Base-by-base conservation (phyloP, 1,140 invertebrate genomes). In the Drosophila nigrodunni region DNA sequence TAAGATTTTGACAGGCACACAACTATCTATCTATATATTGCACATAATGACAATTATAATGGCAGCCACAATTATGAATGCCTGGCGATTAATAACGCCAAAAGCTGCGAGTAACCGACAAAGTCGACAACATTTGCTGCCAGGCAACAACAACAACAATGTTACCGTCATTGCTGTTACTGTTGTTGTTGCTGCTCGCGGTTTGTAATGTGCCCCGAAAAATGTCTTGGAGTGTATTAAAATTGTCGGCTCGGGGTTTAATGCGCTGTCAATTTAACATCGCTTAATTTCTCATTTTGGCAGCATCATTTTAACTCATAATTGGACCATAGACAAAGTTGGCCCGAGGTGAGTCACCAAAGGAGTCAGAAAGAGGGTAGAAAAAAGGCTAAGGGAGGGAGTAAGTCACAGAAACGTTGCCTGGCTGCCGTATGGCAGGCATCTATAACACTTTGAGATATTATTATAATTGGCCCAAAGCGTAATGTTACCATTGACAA, bases 21-120 rank as follows among this genome's bases (percentile, higher is more conserved):
- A 70, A 87, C 83, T 87, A 88, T 87, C 83, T 74, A 88, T 87
- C 69, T 78, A 67, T 80, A 77, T 80, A 89, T 83, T 83, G 83
- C 86, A 88, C 80, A 80, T 89, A 88, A 89, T 88, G 85, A 89
- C 85, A 88, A 88, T 88, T 89, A 88, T 88, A 88, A 88, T 88
- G 85, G 85, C 83, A 89, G 70, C 77, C 83, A 83, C 83, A 88
- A 89, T 88, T 88, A 89, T 88, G 85, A 82, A 87, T 87, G 83
- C 85, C 83, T 80, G 83, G 78, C 83, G 80, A 88, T 88, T 89
- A 88, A 88, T 88, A 87, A 87, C 74, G 80, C 77, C 73, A 50
- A 52, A 52, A 71, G 74, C 67, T 55, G 54, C 54, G 58, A 66
- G 43, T 49, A 73, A 64, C 61, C 54, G 58, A 66, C 35, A 58